A percentile compares a stretch with the other conserved stretches of the same genome.
Evolutionary conservation across 2,888 invertebrate species (phyloP).

Genomic region (Ectemnius continuus): DNA sequence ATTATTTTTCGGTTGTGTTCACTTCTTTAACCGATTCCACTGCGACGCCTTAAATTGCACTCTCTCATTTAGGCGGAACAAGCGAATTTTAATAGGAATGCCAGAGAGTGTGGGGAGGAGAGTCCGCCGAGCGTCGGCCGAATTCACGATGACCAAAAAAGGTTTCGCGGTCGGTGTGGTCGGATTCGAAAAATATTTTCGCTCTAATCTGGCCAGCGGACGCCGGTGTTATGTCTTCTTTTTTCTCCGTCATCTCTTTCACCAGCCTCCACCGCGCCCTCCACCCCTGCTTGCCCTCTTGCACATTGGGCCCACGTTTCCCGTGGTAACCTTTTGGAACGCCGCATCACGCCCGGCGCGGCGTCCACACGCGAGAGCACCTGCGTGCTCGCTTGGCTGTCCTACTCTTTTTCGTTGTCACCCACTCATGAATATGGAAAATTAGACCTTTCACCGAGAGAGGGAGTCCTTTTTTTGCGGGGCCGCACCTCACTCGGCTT

Average conservation of each 20-base stretch:
- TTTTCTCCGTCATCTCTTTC: constrained; percentile 10
- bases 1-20: too few relatives aligned
- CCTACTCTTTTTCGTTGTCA: constrained; percentile 8
- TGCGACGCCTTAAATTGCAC: too few relatives aligned
- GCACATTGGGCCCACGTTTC: not conserved
- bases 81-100: constrained; percentile 38
- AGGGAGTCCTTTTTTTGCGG: constrained; percentile 27
- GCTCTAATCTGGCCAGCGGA: constrained; percentile 42
- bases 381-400: not conserved
- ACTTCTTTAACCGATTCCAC: too few relatives aligned
- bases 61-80: not conserved
- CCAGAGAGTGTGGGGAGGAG: not conserved
- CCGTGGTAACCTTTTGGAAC: not conserved
- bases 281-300: constrained; percentile 5
- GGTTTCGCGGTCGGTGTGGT: constrained; percentile 8
- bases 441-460: constrained; percentile 54
- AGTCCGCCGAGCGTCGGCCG: constrained; percentile 13
- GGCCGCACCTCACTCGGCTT: constrained; percentile 15
- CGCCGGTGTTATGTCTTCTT: constrained; percentile 9
- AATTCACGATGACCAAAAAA: constrained; percentile 28
- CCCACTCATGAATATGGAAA: constrained; percentile 65
- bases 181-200: constrained; percentile 51
- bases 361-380: too few relatives aligned
- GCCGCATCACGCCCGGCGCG: not conserved
- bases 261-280: not conserved